Evolutionary conservation across 2,888 invertebrate species (phyloP).

Genomic region (Timema podura): DNA sequence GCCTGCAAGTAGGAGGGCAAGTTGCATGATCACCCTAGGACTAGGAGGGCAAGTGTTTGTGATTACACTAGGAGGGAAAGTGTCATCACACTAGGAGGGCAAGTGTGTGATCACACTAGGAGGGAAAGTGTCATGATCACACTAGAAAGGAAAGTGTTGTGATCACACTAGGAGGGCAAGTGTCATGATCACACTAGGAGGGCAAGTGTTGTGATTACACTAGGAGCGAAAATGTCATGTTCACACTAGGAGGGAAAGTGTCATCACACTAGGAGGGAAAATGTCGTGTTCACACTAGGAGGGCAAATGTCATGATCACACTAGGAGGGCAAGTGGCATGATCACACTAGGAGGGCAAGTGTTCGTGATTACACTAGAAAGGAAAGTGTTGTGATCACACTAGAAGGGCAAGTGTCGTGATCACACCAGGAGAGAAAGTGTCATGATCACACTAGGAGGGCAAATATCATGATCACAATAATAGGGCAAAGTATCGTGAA

Average conservation of each 20-base stretch:
- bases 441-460: neutral
- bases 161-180: neutral
- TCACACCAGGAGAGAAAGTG: neutral
- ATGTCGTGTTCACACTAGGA: neutral
- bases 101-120: neutral
- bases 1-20: slow-evolving; percentile 53
- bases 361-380: neutral
- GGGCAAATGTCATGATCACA: neutral
- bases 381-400: neutral
- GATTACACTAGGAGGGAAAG: neutral
- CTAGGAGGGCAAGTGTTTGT: neutral
- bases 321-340: neutral
- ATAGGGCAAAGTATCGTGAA: neutral
- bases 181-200: too few relatives aligned
- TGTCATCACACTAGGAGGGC: neutral
- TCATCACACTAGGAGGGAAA: neutral
- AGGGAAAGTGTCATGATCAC: neutral
- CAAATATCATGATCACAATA: too few relatives aligned
- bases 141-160: neutral
- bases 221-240: neutral
- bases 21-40: neutral
- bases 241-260: too few relatives aligned
- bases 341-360: neutral
- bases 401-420: neutral
- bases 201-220: neutral